A percentile compares a stretch with the other conserved stretches of the same genome.
phyloP scores from a whole-genome alignment of 1,140 invertebrate species.

The Lethrus apterus region DNA sequence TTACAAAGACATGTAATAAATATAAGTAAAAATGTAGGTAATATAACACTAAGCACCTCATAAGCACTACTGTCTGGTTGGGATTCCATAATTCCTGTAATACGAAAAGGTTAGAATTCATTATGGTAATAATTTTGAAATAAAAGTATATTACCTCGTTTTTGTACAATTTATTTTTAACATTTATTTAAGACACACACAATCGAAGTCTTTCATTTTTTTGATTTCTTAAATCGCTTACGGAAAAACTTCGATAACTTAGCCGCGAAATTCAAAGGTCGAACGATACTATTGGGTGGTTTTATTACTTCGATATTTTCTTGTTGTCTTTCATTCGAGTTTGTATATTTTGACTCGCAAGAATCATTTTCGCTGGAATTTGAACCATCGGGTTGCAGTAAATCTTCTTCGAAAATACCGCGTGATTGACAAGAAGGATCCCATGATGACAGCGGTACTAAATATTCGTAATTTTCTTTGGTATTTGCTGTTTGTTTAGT shows the following conservation, averaged over 20 bases:
- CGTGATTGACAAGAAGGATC: slow-evolving; percentile 23
- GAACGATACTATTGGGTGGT: neutral
- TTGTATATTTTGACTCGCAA: slow-evolving; percentile 11
- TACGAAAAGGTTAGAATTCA: neutral
- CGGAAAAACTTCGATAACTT: slow-evolving; percentile 29
- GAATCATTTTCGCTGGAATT: slow-evolving; percentile 11
- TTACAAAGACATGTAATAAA: slow-evolving; percentile 31
- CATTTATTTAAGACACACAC: neutral
- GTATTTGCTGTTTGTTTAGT: slow-evolving; percentile 8
- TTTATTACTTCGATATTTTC: neutral
- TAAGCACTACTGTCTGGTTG: neutral
- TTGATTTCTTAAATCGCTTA: slow-evolving; percentile 22
- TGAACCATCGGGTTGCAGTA: slow-evolving; percentile 13
- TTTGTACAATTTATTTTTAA: neutral
- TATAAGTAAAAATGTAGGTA: slow-evolving; percentile 42
- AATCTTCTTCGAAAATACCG: neutral
- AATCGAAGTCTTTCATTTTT: neutral
- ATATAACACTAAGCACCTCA: slow-evolving; percentile 32
- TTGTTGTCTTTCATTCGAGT: neutral
- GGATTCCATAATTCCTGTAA: no score
- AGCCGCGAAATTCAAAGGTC: slow-evolving; percentile 24
- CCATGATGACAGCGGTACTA: slow-evolving; percentile 37
- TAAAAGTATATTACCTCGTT: neutral
- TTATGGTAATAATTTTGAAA: neutral
- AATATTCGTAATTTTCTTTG: slow-evolving; percentile 27